These are phyloP conservation scores for Leucosticte australis DNA, from an alignment of 2,113 vertebrate genomes.

Conservation along the genomic window DNA sequence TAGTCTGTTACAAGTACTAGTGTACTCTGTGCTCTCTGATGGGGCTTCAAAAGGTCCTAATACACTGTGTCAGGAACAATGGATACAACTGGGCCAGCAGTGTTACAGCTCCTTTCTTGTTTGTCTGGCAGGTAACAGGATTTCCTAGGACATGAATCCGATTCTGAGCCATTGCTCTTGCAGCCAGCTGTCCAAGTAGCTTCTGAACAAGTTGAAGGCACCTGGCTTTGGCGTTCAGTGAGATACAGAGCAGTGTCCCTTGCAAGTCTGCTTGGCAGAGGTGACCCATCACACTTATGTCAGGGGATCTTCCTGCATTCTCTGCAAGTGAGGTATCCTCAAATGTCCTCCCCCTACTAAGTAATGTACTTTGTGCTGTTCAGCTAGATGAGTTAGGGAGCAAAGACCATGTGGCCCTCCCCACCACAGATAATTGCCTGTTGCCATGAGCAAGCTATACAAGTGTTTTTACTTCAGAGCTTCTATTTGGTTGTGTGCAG, in stretches of 20 bases:
- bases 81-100: not conserved
- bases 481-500: not conserved
- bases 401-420: not conserved
- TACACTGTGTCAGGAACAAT: not conserved
- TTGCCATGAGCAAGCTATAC: not conserved
- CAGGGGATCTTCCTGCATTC: not conserved
- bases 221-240: not conserved
- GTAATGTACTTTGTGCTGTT: not conserved
- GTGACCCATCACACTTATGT: not conserved
- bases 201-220: not conserved
- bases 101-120: not conserved
- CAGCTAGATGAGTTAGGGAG: not conserved
- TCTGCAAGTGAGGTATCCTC: not conserved
- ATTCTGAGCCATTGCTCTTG: not conserved
- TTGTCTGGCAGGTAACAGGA: not conserved
- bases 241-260: not conserved
- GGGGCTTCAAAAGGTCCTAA: constrained; percentile 7
- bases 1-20: not conserved
- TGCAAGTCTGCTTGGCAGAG: not conserved
- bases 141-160: not conserved
- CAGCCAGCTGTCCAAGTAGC: not conserved
- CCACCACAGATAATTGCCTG: not conserved
- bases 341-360: not conserved
- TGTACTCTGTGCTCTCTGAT: not conserved
- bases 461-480: not conserved